These are phyloP conservation scores for Rhodinocichla rosea DNA, from an alignment of 2,113 vertebrate species.

Conservation along the genomic window DNA sequence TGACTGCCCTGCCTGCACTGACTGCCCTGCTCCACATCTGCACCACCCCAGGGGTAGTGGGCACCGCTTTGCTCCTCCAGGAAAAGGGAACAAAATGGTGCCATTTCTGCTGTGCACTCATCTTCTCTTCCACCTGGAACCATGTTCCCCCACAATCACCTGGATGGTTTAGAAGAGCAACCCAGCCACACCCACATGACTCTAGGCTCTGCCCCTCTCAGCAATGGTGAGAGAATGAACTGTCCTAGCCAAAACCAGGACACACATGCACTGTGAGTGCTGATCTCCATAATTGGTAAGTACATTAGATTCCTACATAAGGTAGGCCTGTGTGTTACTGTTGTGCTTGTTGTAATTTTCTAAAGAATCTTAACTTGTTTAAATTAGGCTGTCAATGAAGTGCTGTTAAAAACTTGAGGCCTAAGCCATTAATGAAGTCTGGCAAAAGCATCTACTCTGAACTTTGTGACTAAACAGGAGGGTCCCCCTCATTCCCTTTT, in stretches of 20 bases:
- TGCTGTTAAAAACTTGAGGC: background rate
- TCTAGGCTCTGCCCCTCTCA: background rate
- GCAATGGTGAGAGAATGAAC: no score
- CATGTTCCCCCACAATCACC: rapidly evolving
- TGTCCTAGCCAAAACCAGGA: background rate
- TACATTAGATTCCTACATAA: rapidly evolving
- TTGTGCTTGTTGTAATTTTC: background rate
- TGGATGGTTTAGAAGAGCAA: background rate
- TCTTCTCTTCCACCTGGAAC: background rate
- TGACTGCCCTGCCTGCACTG: background rate
- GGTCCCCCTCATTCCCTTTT: background rate
- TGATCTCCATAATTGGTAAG: background rate
- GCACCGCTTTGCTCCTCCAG: background rate
- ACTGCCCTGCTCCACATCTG: rapidly evolving
- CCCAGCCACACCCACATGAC: rapidly evolving
- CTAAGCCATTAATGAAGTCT: background rate
- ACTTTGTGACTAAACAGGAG: background rate
- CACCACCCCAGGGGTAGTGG: background rate
- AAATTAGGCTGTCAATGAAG: background rate
- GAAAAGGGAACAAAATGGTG: background rate
- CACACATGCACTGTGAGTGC: background rate
- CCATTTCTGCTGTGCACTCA: rapidly evolving
- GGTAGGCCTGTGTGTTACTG: background rate
- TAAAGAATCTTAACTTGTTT: background rate
- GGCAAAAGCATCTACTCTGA: background rate